Conservation (phyloP, 2,888 invertebrate species). For the Itoplectis maculator region DNA sequence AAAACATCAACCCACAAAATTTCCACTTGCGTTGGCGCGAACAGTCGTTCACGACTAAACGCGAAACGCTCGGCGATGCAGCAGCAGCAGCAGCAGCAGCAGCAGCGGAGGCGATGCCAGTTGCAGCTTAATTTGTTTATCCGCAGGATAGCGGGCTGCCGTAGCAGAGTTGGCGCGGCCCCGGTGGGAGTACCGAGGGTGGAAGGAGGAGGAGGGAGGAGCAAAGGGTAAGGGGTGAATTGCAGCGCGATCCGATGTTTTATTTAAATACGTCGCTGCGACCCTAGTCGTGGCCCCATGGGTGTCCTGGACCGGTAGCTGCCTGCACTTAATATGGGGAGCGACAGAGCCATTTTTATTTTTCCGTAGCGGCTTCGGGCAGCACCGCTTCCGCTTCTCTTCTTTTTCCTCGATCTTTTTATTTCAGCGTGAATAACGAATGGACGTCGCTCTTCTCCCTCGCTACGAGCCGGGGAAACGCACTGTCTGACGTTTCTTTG, state of each 20-base stretch:
- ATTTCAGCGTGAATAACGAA: conserved; percentile 65
- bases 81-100: no score
- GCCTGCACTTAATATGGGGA: conserved; percentile 82
- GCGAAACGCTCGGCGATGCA: conserved; percentile 67
- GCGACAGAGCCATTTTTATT: conserved; percentile 83
- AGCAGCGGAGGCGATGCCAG: conserved; percentile 68
- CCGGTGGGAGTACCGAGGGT: conserved; percentile 57
- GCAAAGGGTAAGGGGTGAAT: conserved; percentile 74
- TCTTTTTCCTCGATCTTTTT: conserved; percentile 63
- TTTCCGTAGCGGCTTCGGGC: conserved; percentile 73
- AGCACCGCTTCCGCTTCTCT: conserved; percentile 62
- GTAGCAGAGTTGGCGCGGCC: conserved; percentile 57
- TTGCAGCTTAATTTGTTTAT: conserved; percentile 83
- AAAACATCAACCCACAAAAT: not conserved
- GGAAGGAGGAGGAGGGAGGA: conserved; percentile 47
- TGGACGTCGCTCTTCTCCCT: conserved; percentile 47
- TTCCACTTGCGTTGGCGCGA: conserved; percentile 15
- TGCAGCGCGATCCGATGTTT: conserved; percentile 82
- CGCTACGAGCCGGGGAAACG: conserved; percentile 53
- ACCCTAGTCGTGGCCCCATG: conserved; percentile 80
- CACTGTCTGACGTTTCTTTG: conserved; percentile 56
- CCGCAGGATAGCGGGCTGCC: conserved; percentile 71
- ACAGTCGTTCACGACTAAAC: conserved; percentile 37
- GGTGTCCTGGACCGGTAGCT: conserved; percentile 80
- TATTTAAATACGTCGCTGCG: conserved; percentile 82